A percentile compares a stretch with the other conserved stretches of the same genome.
Conservation (phyloP, 2,113 vertebrate genomes). For the Syngnathus scovelli region DNA sequence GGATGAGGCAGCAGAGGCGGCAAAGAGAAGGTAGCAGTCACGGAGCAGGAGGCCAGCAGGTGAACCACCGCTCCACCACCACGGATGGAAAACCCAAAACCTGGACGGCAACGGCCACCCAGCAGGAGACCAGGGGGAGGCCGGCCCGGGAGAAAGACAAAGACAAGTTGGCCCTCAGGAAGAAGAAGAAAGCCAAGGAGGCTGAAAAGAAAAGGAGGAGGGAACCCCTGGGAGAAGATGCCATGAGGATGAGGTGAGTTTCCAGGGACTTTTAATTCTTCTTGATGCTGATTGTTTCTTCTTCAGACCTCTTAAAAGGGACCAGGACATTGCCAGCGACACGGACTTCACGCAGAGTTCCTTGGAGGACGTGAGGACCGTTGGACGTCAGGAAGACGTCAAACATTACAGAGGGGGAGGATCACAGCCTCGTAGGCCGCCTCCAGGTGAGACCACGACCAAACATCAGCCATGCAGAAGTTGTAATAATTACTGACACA, state of each 20-base stretch:
- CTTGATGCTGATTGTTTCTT: not conserved
- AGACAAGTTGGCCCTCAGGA: conserved; percentile 58
- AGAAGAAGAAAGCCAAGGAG: conserved; percentile 73
- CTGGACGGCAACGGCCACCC: conserved; percentile 34
- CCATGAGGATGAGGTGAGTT: conserved; percentile 79
- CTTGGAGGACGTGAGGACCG: conserved; percentile 69
- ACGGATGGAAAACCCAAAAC: conserved; percentile 41
- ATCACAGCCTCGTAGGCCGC: conserved; percentile 40
- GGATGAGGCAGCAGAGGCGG: conserved; percentile 54
- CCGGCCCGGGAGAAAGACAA: conserved; percentile 57
- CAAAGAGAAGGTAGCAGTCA: conserved; percentile 46
- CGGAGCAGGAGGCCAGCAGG: conserved; percentile 43
- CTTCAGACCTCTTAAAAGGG: conserved; percentile 70
- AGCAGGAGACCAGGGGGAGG: conserved; percentile 46
- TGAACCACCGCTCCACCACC: conserved; percentile 46
- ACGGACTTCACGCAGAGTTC: conserved; percentile 75
- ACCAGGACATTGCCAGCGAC: conserved; percentile 74
- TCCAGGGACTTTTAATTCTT: no score
- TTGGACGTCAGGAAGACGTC: conserved; percentile 54
- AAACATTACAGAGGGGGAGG: conserved; percentile 62
- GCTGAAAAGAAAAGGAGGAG: conserved; percentile 70
- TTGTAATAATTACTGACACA: not conserved
- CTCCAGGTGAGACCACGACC: conserved; percentile 45
- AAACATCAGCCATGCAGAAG: not conserved
- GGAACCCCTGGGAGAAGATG: conserved; percentile 84